Conservation (phyloP, 2,888 invertebrate species). For the Sialis lutaria region DNA sequence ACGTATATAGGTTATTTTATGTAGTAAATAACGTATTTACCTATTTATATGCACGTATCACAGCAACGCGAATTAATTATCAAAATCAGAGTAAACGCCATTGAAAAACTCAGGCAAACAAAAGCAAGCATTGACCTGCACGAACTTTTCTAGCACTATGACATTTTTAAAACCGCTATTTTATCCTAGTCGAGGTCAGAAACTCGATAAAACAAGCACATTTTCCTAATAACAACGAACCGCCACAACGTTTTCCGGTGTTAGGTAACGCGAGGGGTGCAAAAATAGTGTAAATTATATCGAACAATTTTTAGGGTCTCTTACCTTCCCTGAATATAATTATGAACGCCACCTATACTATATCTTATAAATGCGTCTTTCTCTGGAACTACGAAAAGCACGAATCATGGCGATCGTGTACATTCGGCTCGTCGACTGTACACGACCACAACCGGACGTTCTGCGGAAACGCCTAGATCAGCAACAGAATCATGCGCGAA, state of each 20-base stretch:
- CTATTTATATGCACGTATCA: no score
- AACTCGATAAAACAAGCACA: no score
- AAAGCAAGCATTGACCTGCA: conserved; percentile 29
- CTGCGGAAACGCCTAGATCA: conserved; percentile 12
- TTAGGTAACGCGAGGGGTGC: conserved; percentile 10
- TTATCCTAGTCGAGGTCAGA: no score
- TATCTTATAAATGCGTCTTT: conserved; percentile 19
- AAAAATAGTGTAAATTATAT: conserved; percentile 16
- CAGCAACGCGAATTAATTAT: no score
- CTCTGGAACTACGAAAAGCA: conserved; percentile 25
- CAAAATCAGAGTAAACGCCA: background rate
- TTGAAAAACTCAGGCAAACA: conserved; percentile 18
- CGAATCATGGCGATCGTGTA: conserved; percentile 22
- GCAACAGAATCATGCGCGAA: conserved; percentile 4
- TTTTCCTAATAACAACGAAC: no score
- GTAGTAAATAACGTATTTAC: no score
- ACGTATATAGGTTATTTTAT: no score
- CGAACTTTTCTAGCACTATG: no score
- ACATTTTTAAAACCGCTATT: no score
- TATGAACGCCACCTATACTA: conserved; percentile 28
- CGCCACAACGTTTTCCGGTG: no score
- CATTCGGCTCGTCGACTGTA: conserved; percentile 15
- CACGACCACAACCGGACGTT: conserved; percentile 20
- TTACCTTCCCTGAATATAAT: conserved; percentile 27
- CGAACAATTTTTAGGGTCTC: conserved; percentile 25